Conservation (phyloP, 2,113 vertebrate species). For the Dissostichus mawsoni region DNA sequence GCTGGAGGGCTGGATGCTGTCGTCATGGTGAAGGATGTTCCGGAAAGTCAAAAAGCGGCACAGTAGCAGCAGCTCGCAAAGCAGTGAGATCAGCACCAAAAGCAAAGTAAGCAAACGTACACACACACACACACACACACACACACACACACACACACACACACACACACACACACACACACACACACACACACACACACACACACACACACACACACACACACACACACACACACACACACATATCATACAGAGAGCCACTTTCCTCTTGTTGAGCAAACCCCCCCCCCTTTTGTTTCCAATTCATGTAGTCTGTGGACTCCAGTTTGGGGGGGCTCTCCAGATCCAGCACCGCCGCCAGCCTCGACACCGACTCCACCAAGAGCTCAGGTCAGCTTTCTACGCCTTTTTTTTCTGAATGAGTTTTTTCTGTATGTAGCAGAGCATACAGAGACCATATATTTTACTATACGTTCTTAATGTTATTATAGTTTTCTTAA, state of each 20-base stretch:
- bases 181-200: too few relatives aligned
- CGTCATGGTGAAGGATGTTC: constrained; percentile 93
- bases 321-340: constrained; percentile 98
- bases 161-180: too few relatives aligned
- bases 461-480: too few relatives aligned
- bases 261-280: neutral
- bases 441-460: too few relatives aligned
- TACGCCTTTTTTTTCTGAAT: neutral
- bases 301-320: constrained; percentile 90
- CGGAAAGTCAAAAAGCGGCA: constrained; percentile 98
- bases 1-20: constrained; percentile 57
- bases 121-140: constrained; percentile 15
- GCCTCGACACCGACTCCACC: constrained; percentile 97
- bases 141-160: neutral
- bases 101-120: constrained; percentile 89
- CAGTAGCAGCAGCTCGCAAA: constrained; percentile 99
- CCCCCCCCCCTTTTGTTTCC: neutral
- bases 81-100: constrained; percentile 98
- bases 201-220: too few relatives aligned
- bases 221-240: too few relatives aligned
- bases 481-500: too few relatives aligned
- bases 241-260: neutral
- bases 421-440: neutral
- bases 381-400: constrained; percentile 92
- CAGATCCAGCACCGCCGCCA: constrained; percentile 97